phyloP scores from a whole-genome alignment of 2,888 invertebrate species.

The Hesperia comma region DNA sequence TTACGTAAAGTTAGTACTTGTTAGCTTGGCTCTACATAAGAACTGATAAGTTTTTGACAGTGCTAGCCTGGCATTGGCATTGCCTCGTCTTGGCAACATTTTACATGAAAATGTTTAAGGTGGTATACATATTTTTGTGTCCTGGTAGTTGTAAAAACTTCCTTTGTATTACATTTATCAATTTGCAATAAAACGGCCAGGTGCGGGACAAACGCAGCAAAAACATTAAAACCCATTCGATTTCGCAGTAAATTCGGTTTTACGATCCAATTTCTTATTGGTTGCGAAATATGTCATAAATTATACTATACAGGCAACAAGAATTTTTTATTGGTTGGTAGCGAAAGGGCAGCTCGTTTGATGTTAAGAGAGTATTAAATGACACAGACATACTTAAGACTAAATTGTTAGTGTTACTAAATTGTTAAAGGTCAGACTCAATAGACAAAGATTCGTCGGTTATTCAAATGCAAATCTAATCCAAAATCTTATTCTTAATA shows the following conservation, averaged over 20 bases:
- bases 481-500: no score
- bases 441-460: no score
- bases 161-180: conserved; percentile 4
- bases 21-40: no score
- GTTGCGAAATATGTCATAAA: conserved; percentile 27
- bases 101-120: no score
- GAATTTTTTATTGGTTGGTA: neutral
- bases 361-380: neutral
- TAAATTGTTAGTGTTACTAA: no score
- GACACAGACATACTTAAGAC: neutral
- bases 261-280: conserved; percentile 24
- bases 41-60: no score
- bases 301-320: conserved; percentile 8
- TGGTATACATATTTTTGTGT: no score
- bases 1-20: no score
- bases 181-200: conserved; percentile 34
- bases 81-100: no score
- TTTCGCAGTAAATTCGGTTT: conserved; percentile 34
- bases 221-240: conserved; percentile 22
- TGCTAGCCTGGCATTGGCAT: no score
- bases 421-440: no score
- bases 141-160: neutral
- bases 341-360: neutral
- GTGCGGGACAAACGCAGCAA: conserved; percentile 21
- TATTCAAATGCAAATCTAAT: no score